A percentile compares a stretch with the other conserved stretches of the same genome.
Conservation (phyloP, 1,140 invertebrate species). For the Grapholita molesta region DNA sequence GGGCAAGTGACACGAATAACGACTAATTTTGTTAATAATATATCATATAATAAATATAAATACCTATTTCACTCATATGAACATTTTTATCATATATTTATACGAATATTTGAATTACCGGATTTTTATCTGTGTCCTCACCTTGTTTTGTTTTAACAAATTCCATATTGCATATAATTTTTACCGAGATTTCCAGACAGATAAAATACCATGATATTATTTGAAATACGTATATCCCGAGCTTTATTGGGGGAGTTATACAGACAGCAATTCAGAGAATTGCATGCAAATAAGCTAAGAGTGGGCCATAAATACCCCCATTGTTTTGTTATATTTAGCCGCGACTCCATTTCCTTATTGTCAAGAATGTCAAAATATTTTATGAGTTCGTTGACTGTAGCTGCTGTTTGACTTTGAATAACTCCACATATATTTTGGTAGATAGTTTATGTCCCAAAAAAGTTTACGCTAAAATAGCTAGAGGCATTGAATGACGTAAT, state of each 20-base stretch:
- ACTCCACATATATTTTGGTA: not conserved
- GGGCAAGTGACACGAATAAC: not conserved
- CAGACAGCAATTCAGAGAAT: constrained; percentile 68
- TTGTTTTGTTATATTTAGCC: constrained; percentile 46
- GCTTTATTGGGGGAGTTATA: constrained; percentile 44
- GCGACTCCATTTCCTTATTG: constrained; percentile 42
- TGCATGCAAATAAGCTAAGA: constrained; percentile 76
- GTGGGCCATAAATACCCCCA: constrained; percentile 61
- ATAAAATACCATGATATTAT: not conserved
- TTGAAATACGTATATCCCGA: not conserved
- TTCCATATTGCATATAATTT: not conserved
- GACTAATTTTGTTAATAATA: not conserved
- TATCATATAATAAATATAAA: no score
- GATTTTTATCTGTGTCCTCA: no score
- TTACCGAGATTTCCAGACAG: not conserved
- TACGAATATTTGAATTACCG: no score
- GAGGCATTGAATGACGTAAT: no score
- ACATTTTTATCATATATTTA: no score
- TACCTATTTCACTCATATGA: no score
- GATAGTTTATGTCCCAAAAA: not conserved
- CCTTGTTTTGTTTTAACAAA: no score
- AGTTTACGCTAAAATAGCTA: no score
- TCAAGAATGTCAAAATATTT: constrained; percentile 33
- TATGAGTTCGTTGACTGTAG: constrained; percentile 49
- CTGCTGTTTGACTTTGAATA: not conserved